Conservation (phyloP, 1,140 invertebrate genomes). For the Wasmannia auropunctata region DNA sequence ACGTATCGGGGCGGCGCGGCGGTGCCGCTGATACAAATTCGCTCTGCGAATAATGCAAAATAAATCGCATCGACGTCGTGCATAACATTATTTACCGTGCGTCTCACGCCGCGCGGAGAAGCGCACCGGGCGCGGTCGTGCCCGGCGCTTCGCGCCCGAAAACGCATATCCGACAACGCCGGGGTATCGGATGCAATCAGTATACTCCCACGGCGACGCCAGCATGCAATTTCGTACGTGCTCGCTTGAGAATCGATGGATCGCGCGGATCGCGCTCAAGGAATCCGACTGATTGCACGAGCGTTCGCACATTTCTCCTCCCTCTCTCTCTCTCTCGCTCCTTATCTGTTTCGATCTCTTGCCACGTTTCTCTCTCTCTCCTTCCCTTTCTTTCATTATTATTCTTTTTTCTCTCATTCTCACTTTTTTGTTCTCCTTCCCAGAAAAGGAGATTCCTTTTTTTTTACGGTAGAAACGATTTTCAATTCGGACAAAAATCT, state of each 20-base stretch:
- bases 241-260: constrained; percentile 51
- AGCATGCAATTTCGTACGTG: constrained; percentile 71
- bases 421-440: background rate
- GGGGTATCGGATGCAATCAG: constrained; percentile 63
- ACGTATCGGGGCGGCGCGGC: constrained; percentile 16
- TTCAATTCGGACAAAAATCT: constrained; percentile 40
- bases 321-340: background rate
- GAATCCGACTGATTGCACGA: constrained; percentile 50
- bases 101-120: background rate
- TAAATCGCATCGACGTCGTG: constrained; percentile 38
- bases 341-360: background rate
- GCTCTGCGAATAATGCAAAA: constrained; percentile 40
- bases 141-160: constrained; percentile 21
- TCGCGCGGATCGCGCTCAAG: constrained; percentile 40
- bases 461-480: constrained; percentile 44
- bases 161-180: constrained; percentile 50
- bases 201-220: constrained; percentile 29
- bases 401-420: background rate
- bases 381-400: background rate
- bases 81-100: constrained; percentile 40
- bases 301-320: background rate
- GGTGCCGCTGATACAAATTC: constrained; percentile 37
- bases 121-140: background rate
- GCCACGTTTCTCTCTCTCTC: background rate
- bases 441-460: background rate